Percentiles rank a stretch among this genome's conserved stretches.
Conservation (phyloP, 2,113 vertebrate genomes). For the Spheniscus mendiculus region DNA sequence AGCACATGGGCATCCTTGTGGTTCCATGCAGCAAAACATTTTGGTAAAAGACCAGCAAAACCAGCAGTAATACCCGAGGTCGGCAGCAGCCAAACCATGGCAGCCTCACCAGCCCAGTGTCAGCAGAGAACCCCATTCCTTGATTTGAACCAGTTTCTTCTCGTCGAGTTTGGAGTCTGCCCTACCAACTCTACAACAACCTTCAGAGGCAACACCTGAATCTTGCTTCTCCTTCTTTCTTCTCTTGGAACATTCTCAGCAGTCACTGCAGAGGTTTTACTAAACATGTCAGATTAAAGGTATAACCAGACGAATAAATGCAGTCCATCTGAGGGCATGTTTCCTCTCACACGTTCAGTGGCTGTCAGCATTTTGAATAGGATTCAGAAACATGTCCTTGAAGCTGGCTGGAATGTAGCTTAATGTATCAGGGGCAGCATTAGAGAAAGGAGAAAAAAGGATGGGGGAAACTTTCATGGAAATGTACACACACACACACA, state of each 20-base stretch:
- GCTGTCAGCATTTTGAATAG: constrained; percentile 45
- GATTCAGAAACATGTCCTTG: constrained; percentile 64
- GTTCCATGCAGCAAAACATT: rapidly evolving
- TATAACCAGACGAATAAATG: constrained; percentile 26
- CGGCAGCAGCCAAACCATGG: background rate
- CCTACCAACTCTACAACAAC: background rate
- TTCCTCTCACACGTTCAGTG: constrained; percentile 34
- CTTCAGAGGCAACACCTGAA: constrained; percentile 34
- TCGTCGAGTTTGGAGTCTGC: background rate
- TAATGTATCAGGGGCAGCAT: background rate
- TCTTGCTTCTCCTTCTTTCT: background rate
- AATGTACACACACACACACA: background rate
- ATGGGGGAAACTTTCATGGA: constrained; percentile 36
- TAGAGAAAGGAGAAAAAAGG: constrained; percentile 33
- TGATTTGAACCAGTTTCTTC: background rate
- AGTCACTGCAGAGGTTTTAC: constrained; percentile 17
- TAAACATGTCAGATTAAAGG: constrained; percentile 68
- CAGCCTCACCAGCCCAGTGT: background rate
- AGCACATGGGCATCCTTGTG: background rate
- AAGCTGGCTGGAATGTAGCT: constrained; percentile 27
- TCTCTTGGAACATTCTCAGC: background rate
- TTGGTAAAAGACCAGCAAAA: background rate
- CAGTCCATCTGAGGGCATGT: constrained; percentile 49
- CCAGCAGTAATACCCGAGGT: background rate
- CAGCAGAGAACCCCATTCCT: background rate